These are phyloP conservation scores for Parambassis ranga DNA, from an alignment of 2,797 vertebrate genomes.

Conservation along the genomic window DNA sequence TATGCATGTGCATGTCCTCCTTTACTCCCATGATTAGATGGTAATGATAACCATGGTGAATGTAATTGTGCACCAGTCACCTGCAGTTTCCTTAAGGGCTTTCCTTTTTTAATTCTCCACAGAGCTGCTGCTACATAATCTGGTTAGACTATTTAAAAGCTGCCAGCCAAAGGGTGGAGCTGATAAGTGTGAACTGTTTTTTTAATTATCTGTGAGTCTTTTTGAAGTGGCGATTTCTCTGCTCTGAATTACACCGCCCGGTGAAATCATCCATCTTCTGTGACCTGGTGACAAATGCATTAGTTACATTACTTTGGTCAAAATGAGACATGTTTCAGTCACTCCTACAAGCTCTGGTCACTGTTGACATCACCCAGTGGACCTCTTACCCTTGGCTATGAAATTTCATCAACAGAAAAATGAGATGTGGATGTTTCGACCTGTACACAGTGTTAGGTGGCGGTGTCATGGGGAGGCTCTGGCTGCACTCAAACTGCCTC, in stretches of 20 bases:
- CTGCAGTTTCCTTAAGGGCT: background rate
- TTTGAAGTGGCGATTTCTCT: conserved; percentile 9
- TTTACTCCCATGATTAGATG: too few relatives aligned
- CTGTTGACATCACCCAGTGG: conserved; percentile 29
- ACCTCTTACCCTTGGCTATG: conserved; percentile 49
- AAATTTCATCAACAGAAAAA: conserved; percentile 61
- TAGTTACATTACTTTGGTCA: conserved; percentile 45
- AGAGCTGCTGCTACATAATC: conserved; percentile 3
- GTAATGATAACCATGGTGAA: too few relatives aligned
- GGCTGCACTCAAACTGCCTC: conserved; percentile 14
- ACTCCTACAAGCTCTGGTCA: conserved; percentile 38
- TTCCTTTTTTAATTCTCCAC: background rate
- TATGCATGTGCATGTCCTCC: too few relatives aligned
- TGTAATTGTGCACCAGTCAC: background rate
- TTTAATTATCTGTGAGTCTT: conserved; percentile 20
- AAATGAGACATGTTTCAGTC: conserved; percentile 54
- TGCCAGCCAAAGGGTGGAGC: background rate
- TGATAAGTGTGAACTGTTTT: conserved; percentile 22
- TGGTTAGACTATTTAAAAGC: conserved; percentile 11
- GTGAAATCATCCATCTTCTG: conserved; percentile 24
- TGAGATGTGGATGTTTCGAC: conserved; percentile 34
- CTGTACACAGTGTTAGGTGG: conserved; percentile 24
- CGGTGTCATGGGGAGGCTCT: conserved; percentile 18
- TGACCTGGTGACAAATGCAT: conserved; percentile 58
- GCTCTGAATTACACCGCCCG: conserved; percentile 22